These are phyloP conservation scores for Strigops habroptila DNA, from an alignment of 2,113 vertebrate genomes.

Conservation along the genomic window DNA sequence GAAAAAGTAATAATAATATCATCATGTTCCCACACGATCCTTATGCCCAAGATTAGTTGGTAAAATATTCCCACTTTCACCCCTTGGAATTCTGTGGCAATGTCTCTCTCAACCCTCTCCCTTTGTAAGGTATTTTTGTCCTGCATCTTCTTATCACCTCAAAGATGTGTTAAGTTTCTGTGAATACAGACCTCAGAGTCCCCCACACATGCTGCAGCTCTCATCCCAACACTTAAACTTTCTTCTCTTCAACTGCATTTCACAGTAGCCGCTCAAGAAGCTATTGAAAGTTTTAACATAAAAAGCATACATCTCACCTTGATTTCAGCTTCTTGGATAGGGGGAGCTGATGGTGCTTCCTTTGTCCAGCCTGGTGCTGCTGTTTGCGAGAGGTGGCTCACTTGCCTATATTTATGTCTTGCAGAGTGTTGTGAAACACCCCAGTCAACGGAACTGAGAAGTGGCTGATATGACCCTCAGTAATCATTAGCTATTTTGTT, in stretches of 20 bases:
- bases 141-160: neutral
- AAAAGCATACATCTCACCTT: neutral
- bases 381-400: accelerated
- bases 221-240: neutral
- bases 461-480: neutral
- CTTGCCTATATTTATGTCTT: neutral
- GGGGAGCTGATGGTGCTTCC: neutral
- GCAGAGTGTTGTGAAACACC: neutral
- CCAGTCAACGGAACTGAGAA: neutral
- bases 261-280: neutral
- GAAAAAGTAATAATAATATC: neutral
- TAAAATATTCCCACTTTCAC: neutral
- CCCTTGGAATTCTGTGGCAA: neutral
- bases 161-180: neutral
- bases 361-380: neutral
- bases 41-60: neutral
- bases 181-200: neutral
- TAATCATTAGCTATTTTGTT: neutral
- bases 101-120: neutral
- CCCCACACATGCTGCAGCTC: accelerated
- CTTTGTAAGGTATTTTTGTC: neutral
- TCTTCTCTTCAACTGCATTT: neutral
- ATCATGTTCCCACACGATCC: neutral
- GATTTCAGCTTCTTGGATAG: neutral
- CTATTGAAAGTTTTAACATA: neutral